Percentiles rank a stretch among this genome's conserved stretches.
Evolutionary conservation across 2,113 vertebrate species (phyloP).

Genomic region (Probosciger aterrimus): DNA sequence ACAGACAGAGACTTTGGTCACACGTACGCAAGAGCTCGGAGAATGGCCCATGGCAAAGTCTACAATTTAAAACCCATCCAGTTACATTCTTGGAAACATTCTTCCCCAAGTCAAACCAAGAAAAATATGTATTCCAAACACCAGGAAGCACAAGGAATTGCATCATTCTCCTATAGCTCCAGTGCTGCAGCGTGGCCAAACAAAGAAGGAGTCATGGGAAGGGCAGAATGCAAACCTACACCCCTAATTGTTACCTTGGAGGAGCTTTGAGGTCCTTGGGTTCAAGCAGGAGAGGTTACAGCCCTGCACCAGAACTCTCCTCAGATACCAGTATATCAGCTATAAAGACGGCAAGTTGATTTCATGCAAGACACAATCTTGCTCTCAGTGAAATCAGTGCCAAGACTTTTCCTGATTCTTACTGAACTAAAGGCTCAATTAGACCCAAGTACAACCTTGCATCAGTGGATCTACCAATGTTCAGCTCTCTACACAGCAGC

Average conservation of each 20-base stretch:
- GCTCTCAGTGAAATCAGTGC: neutral
- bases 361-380: neutral
- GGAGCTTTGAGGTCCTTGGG: neutral
- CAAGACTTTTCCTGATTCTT: neutral
- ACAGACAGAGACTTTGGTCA: neutral
- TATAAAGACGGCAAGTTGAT: neutral
- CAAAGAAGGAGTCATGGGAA: accelerated
- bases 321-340: neutral
- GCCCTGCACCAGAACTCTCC: neutral
- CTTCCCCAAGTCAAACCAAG: neutral
- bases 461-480: neutral
- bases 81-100: conserved; percentile 1
- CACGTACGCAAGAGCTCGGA: accelerated
- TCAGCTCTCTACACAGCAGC: neutral
- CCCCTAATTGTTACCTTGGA: neutral
- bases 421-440: neutral
- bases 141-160: neutral
- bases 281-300: neutral
- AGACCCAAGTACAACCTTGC: accelerated
- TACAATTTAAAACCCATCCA: conserved; percentile 35
- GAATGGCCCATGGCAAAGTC: neutral
- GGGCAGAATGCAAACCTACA: neutral
- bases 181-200: neutral
- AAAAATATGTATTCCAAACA: neutral
- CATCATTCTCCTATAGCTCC: neutral